Conservation (phyloP, 2,888 invertebrate genomes). For the Eretmocerus hayati region DNA sequence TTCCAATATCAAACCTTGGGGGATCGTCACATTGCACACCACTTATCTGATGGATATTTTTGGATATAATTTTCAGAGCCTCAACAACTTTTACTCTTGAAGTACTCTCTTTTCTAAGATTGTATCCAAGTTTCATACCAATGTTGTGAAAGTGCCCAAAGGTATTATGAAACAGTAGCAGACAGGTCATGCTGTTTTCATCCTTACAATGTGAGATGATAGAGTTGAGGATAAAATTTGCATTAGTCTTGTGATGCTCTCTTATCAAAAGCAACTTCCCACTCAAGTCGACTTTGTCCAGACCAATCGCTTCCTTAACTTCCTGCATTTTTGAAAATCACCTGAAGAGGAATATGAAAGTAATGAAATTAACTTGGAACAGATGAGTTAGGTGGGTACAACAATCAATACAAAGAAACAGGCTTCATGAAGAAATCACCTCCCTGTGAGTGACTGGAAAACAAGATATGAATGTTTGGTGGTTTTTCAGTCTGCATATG, state of each 20-base stretch:
- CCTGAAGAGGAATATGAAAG: background rate
- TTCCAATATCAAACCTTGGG: slow-evolving; percentile 28
- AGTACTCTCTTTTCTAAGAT: slow-evolving; percentile 52
- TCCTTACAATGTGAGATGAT: slow-evolving; percentile 58
- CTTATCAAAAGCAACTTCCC: slow-evolving; percentile 59
- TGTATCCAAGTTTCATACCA: slow-evolving; percentile 68
- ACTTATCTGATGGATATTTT: slow-evolving; percentile 33
- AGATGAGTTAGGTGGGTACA: no score
- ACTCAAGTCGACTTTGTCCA: slow-evolving; percentile 53
- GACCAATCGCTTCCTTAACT: slow-evolving; percentile 50
- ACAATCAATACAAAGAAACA: no score
- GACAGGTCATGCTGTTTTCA: slow-evolving; percentile 54
- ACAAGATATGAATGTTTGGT: no score
- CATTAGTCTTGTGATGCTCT: slow-evolving; percentile 65
- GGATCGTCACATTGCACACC: slow-evolving; percentile 42
- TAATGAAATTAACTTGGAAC: no score
- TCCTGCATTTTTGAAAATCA: slow-evolving; percentile 16
- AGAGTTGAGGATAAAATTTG: slow-evolving; percentile 65
- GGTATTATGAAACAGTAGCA: slow-evolving; percentile 65
- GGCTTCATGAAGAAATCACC: no score
- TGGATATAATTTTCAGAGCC: slow-evolving; percentile 45
- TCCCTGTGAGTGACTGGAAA: no score
- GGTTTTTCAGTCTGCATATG: no score
- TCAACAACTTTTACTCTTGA: slow-evolving; percentile 52
- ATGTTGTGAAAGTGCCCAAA: slow-evolving; percentile 68